phyloP scores from a whole-genome alignment of 1,140 invertebrate genomes.

The roundworm (Caenorhabditis elegans) region WBcel235 BX284602.5:9162501-9163000 shows the following conservation, averaged over 20 bases:
- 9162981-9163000: too few species aligned
- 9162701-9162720: background rate
- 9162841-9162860: constrained; percentile 63
- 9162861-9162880: constrained; percentile 62
- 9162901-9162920: constrained; percentile 53
- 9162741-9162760: background rate
- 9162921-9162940: constrained; percentile 44
- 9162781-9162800: constrained; percentile 50
- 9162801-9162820: constrained; percentile 64
- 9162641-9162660: constrained; percentile 57
- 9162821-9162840: constrained; percentile 63
- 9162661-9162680: background rate
- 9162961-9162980: background rate
- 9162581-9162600: constrained; percentile 64
- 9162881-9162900: constrained; percentile 57
- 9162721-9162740: constrained; percentile 32
- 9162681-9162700: background rate
- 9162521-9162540: constrained; percentile 66
- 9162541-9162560: constrained; percentile 51
- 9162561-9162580: constrained; percentile 35
- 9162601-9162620: constrained; percentile 60
- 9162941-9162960: background rate
- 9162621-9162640: constrained; percentile 62
- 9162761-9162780: constrained; percentile 37
- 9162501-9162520: constrained; percentile 62